Conservation (phyloP, 2,888 invertebrate genomes). For the Thalpophila matura region DNA sequence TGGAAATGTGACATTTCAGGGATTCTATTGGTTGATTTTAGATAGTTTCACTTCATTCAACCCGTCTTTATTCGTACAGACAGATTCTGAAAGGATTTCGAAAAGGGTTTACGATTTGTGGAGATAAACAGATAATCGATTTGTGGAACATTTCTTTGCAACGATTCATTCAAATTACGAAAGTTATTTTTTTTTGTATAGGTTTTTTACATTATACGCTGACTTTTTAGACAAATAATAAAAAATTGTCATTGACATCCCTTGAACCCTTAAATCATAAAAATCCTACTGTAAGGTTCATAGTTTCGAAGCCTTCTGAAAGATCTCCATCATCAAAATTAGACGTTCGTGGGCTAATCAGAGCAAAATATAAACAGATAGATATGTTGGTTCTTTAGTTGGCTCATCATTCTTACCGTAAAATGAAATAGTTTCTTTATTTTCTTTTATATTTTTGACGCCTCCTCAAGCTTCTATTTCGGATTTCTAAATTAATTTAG, state of each 20-base stretch:
- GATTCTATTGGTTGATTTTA: constrained; percentile 38
- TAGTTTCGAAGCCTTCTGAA: neutral
- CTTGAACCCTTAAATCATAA: too few species aligned
- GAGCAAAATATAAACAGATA: too few species aligned
- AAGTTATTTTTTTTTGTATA: too few species aligned
- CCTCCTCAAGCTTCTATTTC: neutral
- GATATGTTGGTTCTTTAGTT: neutral
- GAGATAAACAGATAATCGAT: neutral
- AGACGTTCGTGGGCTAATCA: too few species aligned
- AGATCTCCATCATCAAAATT: too few species aligned
- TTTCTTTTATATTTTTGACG: neutral
- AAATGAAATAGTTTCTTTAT: neutral
- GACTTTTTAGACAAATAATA: too few species aligned
- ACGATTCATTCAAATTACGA: too few species aligned
- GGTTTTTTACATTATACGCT: too few species aligned
- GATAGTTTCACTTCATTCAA: constrained; percentile 33
- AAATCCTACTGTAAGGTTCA: too few species aligned
- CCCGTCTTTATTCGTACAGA: constrained; percentile 38
- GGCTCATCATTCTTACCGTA: neutral
- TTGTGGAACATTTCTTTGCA: neutral
- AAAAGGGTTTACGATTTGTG: constrained; percentile 37
- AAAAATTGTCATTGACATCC: too few species aligned
- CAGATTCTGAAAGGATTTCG: neutral
- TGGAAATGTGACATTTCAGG: constrained; percentile 41
- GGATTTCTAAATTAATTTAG: constrained; percentile 11